phyloP scores from a whole-genome alignment of 2,797 vertebrate species.

The Periophthalmus magnuspinnatus region DNA sequence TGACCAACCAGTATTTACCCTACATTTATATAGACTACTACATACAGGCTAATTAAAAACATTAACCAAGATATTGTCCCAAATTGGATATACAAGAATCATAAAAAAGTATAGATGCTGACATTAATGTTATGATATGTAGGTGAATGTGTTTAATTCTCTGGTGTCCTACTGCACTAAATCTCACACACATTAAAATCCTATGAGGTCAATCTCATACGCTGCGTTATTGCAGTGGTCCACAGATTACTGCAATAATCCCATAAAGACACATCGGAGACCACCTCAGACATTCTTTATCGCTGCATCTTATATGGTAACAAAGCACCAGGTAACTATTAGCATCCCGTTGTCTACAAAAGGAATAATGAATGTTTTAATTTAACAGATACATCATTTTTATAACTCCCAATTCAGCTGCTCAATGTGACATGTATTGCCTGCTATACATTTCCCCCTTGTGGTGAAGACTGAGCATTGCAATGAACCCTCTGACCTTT shows the following conservation, averaged over 20 bases:
- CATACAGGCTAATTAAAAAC: not conserved
- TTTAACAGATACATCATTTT: not conserved
- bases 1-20: no score
- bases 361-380: not conserved
- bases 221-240: constrained; percentile 15
- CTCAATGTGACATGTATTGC: not conserved
- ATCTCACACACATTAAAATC: constrained; percentile 29
- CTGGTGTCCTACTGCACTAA: constrained; percentile 5
- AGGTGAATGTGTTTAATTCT: not conserved
- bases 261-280: constrained; percentile 20
- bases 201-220: constrained; percentile 25
- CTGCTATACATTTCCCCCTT: constrained; percentile 35
- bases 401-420: not conserved
- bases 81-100: not conserved
- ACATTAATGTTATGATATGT: not conserved
- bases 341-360: not conserved
- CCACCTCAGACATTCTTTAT: constrained; percentile 9
- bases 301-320: not conserved
- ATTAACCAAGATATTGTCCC: not conserved
- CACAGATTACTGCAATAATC: constrained; percentile 44
- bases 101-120: not conserved
- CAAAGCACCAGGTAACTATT: not conserved
- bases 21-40: no score
- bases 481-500: not conserved
- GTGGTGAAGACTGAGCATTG: constrained; percentile 34